Base-by-base conservation (phyloP, 2,113 vertebrate genomes). In the Neomonachus schauinslandi region DNA sequence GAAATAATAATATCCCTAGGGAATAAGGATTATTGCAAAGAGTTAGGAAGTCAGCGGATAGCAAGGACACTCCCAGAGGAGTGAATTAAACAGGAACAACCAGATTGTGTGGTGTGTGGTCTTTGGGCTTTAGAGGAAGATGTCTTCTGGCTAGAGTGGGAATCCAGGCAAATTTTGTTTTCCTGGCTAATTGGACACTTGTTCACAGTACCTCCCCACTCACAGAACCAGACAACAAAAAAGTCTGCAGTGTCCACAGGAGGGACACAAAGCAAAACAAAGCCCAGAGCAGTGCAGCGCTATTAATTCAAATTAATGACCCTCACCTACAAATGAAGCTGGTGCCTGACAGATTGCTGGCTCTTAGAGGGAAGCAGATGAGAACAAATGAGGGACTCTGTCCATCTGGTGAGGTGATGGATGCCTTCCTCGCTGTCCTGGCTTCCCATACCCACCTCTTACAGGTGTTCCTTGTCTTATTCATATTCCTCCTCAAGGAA, bases 291-390 rank as follows among this genome's bases (percentile, higher is more conserved):
- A 36, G 77, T 69, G 46, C 84, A 63, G 63, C 85, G 74, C 87
- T 91, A 93, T 97, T 97, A 92, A 98, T 95, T 96, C 95, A 98
- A 96, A 98, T 97, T 89, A 97, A 96, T 98, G 96, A 98, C 92
- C 71, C 85, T 98, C 87, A 33, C 83, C 74, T 96, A 65, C 94
- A 84, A 82, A 95, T 96, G 80, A 92, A 98, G 74, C 97, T 88
- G 86, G 74, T 92, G 74, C 28, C 96, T 95, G 95, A 93, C 86
- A 94, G 96, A 90, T 77, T 91, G 51, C 93, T 97, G 95, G 97
- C 69, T 96, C 85, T 42, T n/a, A 24, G 89, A 95, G 86, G 79
- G 74, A 2, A 0, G 86, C 51, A 87, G 86, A 96, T 94, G 81
- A 97, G 86, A 96, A 90, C 90, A 92, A 94, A 93, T 0, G 31